These are phyloP conservation scores for Aspiorhynchus laticeps DNA, from an alignment of 2,113 vertebrate genomes.

Conservation along the genomic window DNA sequence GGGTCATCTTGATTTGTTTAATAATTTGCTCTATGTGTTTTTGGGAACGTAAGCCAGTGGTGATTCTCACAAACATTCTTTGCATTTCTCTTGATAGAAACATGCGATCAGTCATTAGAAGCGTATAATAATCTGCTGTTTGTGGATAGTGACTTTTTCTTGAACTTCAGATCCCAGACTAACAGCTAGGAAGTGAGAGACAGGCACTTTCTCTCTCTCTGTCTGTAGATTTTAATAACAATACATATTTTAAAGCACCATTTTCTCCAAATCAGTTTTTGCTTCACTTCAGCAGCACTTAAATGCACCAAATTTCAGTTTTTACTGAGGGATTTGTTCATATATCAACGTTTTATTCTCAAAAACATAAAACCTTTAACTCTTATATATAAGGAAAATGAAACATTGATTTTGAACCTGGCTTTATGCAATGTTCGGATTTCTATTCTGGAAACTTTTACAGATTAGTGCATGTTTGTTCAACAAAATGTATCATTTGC, in stretches of 20 bases:
- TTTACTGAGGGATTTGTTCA: no score
- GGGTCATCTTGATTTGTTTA: not conserved
- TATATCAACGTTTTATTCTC: no score
- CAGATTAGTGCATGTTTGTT: not conserved
- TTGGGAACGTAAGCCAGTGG: not conserved
- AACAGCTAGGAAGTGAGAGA: not conserved
- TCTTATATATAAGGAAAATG: not conserved
- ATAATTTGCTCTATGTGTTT: not conserved
- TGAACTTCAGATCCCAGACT: not conserved
- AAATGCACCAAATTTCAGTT: no score
- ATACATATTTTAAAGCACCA: no score
- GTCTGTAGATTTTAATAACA: no score
- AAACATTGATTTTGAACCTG: no score
- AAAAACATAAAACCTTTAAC: not conserved
- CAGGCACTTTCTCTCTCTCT: not conserved
- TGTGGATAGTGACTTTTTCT: not conserved
- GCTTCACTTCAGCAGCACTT: no score
- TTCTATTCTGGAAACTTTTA: not conserved
- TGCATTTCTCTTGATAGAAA: not conserved
- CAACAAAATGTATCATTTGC: no score
- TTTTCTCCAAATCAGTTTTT: no score
- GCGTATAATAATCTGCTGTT: not conserved
- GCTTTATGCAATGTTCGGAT: no score
- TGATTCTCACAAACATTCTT: not conserved
- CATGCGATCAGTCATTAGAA: not conserved